phyloP scores from a whole-genome alignment of 2,888 invertebrate genomes.

The Dicycla oo region DNA sequence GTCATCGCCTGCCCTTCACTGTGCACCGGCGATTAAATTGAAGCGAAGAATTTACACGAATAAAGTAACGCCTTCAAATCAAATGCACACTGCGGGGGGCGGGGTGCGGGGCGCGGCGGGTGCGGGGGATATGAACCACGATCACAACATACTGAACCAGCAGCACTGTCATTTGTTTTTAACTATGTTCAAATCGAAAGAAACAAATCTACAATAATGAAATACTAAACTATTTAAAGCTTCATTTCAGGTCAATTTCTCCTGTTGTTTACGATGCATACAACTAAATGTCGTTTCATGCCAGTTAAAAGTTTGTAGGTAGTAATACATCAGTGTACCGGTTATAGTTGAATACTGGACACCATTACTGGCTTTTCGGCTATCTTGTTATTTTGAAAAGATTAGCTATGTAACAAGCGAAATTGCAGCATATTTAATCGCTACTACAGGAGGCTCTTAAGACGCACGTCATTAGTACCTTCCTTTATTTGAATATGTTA shows the following conservation, averaged over 20 bases:
- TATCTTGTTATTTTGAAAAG: neutral
- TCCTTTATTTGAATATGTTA: constrained; percentile 2
- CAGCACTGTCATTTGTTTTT: neutral
- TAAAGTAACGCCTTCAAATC: no score
- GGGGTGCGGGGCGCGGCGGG: no score
- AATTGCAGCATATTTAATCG: neutral
- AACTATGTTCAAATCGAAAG: neutral
- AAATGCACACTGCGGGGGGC: no score
- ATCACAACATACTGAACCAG: neutral
- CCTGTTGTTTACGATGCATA: neutral
- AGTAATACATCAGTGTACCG: no score
- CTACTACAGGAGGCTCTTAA: neutral
- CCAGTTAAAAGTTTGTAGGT: neutral
- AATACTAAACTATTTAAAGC: neutral
- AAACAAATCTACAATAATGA: neutral
- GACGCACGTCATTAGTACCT: neutral
- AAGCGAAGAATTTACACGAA: constrained; percentile 19
- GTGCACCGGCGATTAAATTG: neutral
- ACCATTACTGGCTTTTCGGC: neutral
- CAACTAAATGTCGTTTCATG: neutral
- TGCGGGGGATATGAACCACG: neutral
- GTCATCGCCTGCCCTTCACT: constrained; percentile 1
- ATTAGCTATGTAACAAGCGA: neutral
- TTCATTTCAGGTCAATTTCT: neutral
- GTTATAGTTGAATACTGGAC: neutral